Conservation (phyloP, 2,113 vertebrate species). For the Thermophis baileyi region DNA sequence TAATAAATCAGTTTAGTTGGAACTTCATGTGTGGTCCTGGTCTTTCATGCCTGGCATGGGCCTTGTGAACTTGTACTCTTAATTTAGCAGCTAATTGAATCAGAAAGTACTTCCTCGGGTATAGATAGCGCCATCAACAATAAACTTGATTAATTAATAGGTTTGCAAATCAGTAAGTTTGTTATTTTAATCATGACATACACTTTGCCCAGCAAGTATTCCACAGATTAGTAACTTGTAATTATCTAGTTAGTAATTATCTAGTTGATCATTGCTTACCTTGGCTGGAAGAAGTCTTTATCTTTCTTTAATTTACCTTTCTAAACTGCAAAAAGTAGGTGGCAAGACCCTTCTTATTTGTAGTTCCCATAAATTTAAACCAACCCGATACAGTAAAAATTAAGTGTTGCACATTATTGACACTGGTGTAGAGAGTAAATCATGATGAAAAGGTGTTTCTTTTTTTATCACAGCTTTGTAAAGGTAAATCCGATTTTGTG, state of each 20-base stretch:
- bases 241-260: background rate
- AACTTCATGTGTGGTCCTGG: background rate
- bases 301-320: background rate
- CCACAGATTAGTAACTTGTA: background rate
- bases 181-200: background rate
- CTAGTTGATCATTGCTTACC: background rate
- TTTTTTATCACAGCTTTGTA: constrained; percentile 76
- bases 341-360: background rate
- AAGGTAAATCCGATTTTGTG: constrained; percentile 84
- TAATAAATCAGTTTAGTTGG: background rate
- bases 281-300: background rate
- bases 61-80: background rate
- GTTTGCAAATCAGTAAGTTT: background rate
- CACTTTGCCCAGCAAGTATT: background rate
- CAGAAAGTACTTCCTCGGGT: background rate
- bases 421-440: background rate
- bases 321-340: background rate
- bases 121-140: background rate
- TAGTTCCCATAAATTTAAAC: background rate
- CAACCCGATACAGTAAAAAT: background rate
- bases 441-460: background rate
- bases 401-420: background rate
- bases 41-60: background rate
- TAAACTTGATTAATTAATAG: background rate
- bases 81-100: background rate